These are phyloP conservation scores for Mellivora capensis DNA, from an alignment of 2,113 vertebrate species.

Conservation along the genomic window DNA sequence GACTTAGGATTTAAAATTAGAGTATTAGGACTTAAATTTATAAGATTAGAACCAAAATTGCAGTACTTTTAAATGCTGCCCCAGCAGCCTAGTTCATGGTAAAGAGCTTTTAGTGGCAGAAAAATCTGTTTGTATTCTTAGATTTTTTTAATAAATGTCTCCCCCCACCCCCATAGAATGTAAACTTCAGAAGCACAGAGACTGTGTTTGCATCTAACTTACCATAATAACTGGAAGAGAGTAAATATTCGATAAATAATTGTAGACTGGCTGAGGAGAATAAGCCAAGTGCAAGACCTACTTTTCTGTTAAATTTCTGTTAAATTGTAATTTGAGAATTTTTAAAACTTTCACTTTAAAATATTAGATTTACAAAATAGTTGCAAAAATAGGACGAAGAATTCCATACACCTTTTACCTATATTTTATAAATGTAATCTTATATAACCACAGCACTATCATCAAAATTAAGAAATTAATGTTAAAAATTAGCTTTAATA, in stretches of 20 bases:
- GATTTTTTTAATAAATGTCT: not conserved
- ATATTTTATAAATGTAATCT: not conserved
- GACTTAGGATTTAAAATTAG: not conserved
- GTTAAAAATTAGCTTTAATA: not conserved
- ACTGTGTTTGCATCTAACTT: not conserved
- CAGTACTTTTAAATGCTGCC: not conserved
- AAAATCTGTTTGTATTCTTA: not conserved
- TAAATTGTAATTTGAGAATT: not conserved
- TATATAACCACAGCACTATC: not conserved
- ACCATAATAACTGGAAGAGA: not conserved
- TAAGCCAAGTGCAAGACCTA: not conserved
- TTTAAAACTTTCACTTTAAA: not conserved
- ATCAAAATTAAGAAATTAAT: not conserved
- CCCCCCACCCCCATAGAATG: not conserved
- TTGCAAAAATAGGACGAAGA: not conserved
- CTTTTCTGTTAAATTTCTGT: not conserved
- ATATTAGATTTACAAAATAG: not conserved
- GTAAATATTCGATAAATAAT: not conserved
- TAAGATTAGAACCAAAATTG: not conserved
- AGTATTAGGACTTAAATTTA: not conserved
- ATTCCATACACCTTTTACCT: not conserved
- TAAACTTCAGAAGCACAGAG: not conserved
- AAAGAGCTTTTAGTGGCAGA: not conserved
- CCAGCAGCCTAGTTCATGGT: not conserved
- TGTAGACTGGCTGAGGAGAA: not conserved